Percentiles rank a stretch among this genome's conserved stretches.
Evolutionary conservation across 2,888 invertebrate genomes (phyloP).

Genomic region (Zele albiditarsus): DNA sequence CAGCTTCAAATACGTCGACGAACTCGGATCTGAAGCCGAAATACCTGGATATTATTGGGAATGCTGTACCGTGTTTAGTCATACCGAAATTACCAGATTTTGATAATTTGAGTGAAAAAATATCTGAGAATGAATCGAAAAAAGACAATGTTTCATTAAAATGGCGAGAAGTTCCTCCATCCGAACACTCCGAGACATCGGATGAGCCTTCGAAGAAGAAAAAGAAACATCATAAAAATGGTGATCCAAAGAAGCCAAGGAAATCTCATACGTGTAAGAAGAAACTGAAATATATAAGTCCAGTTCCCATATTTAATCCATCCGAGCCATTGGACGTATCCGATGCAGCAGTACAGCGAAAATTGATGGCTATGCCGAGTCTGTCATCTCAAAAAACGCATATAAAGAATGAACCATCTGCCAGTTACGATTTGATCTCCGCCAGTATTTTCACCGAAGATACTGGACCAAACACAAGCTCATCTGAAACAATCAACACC

Average conservation of each 20-base stretch:
- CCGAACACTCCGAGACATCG: constrained; percentile 51
- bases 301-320: constrained; percentile 48
- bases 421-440: neutral
- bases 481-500: neutral
- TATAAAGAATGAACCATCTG: constrained; percentile 6
- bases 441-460: neutral
- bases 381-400: constrained; percentile 48
- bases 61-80: constrained; percentile 52
- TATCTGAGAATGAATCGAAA: constrained; percentile 34
- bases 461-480: neutral
- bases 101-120: constrained; percentile 37
- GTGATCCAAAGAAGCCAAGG: constrained; percentile 62
- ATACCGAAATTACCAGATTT: constrained; percentile 50
- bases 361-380: constrained; percentile 64
- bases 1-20: constrained; percentile 37
- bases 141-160: constrained; percentile 49
- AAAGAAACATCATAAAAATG: constrained; percentile 59
- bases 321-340: constrained; percentile 62
- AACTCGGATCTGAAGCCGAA: constrained; percentile 42
- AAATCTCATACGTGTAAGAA: constrained; percentile 64
- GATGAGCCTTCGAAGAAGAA: constrained; percentile 59
- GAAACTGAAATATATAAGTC: constrained; percentile 58
- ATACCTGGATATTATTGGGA: constrained; percentile 51
- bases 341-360: constrained; percentile 63
- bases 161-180: constrained; percentile 60